These are phyloP conservation scores for Chalcosyrphus nemorum DNA, from an alignment of 2,888 invertebrate species.

Conservation along the genomic window DNA sequence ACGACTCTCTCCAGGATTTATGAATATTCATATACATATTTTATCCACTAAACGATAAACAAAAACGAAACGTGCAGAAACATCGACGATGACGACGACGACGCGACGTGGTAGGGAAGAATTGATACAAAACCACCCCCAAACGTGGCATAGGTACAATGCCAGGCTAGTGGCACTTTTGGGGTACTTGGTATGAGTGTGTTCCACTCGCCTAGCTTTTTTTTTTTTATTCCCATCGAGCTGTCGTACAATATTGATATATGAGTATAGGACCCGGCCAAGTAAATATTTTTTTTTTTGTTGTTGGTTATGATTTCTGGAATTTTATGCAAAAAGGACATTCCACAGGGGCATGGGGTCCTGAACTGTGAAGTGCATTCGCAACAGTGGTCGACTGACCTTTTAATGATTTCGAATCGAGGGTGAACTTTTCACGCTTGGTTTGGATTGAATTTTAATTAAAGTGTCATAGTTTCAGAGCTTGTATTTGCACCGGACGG, in stretches of 20 bases:
- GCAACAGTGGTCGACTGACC: neutral
- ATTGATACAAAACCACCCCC: neutral
- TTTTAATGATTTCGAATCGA: neutral
- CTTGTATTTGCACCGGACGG: neutral
- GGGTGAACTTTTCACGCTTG: neutral
- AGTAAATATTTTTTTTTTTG: neutral
- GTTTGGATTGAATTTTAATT: slow-evolving; percentile 5
- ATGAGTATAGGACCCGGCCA: no score
- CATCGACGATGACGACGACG: neutral
- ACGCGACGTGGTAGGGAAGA: neutral
- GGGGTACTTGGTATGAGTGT: neutral
- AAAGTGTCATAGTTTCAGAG: neutral
- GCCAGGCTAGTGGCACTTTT: neutral
- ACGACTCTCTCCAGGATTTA: neutral
- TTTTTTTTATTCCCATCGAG: neutral
- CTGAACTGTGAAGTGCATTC: neutral
- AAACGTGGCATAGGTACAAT: neutral
- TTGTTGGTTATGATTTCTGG: no score
- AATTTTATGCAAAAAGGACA: neutral
- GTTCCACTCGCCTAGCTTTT: neutral
- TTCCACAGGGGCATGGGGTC: neutral
- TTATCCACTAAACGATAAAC: slow-evolving; percentile 17
- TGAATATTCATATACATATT: slow-evolving; percentile 5
- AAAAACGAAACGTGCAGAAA: neutral
- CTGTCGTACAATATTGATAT: neutral